phyloP scores from a whole-genome alignment of 1,140 invertebrate species.

The Elysia chlorotica region DNA sequence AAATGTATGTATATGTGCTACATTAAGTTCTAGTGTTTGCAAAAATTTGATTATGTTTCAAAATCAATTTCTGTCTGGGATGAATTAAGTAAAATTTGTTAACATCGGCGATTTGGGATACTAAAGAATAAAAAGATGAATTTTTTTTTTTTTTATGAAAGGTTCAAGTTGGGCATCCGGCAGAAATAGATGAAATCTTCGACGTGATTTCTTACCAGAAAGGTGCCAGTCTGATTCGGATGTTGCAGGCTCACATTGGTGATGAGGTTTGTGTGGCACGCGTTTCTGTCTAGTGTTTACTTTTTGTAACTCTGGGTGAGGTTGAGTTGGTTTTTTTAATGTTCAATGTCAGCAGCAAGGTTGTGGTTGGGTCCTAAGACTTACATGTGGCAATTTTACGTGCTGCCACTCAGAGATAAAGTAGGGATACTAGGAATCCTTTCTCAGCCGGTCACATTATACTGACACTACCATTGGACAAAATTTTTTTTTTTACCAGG shows the following conservation, averaged over 20 bases:
- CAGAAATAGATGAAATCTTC: slow-evolving; percentile 63
- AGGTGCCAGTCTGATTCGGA: slow-evolving; percentile 83
- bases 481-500: no score
- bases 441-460: not conserved
- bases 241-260: slow-evolving; percentile 95
- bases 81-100: no score
- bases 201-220: slow-evolving; percentile 66
- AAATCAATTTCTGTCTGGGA: no score
- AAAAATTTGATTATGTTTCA: no score
- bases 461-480: no score
- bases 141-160: slow-evolving; percentile 27
- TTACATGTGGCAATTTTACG: not conserved
- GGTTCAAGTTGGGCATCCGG: slow-evolving; percentile 60
- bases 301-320: not conserved
- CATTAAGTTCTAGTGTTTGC: no score
- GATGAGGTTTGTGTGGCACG: slow-evolving; percentile 63
- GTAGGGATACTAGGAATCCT: not conserved
- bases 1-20: no score
- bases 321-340: not conserved
- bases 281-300: not conserved
- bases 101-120: no score
- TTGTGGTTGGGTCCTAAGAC: not conserved
- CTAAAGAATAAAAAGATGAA: no score
- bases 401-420: not conserved
- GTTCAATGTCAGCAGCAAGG: not conserved